A percentile compares a stretch with the other conserved stretches of the same genome.
Evolutionary conservation across 2,888 invertebrate species (phyloP).

Genomic region (Acronicta aceris): DNA sequence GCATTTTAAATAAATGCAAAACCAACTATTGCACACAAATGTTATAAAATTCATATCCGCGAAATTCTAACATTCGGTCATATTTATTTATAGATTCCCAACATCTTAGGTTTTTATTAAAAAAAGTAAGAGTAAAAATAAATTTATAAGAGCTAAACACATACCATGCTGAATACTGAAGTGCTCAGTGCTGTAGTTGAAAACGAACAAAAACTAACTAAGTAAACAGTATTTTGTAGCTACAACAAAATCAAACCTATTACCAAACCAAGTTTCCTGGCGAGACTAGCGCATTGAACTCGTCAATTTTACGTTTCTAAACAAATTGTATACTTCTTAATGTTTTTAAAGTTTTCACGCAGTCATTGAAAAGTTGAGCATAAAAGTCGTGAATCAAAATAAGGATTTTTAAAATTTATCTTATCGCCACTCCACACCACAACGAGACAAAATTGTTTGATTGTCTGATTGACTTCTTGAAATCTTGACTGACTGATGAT

Average conservation of each 20-base stretch:
- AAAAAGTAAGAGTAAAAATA: slow-evolving; percentile 20
- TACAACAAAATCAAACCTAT: slow-evolving; percentile 59
- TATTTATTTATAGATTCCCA: slow-evolving; percentile 74
- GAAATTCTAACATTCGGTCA: slow-evolving; percentile 60
- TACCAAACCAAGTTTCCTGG: slow-evolving; percentile 62
- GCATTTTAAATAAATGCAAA: no score
- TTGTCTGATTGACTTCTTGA: no score
- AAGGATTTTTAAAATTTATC: no score
- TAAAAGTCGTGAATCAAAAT: no score
- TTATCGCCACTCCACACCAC: no score
- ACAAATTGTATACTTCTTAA: neutral
- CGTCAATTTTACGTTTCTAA: slow-evolving; percentile 15
- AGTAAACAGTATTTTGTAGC: no score
- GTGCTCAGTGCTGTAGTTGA: slow-evolving; percentile 55
- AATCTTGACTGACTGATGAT: no score
- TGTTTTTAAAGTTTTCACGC: neutral
- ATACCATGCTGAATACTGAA: slow-evolving; percentile 72
- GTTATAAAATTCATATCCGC: no score
- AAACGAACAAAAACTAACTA: slow-evolving; percentile 70
- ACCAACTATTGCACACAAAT: no score
- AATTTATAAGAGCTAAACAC: slow-evolving; percentile 56
- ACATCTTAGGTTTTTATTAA: slow-evolving; percentile 17
- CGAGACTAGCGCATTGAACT: slow-evolving; percentile 51
- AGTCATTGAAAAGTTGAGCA: no score
- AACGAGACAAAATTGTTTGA: no score